Base-by-base conservation (phyloP, 2,888 invertebrate genomes). In the Melieria crassipennis region DNA sequence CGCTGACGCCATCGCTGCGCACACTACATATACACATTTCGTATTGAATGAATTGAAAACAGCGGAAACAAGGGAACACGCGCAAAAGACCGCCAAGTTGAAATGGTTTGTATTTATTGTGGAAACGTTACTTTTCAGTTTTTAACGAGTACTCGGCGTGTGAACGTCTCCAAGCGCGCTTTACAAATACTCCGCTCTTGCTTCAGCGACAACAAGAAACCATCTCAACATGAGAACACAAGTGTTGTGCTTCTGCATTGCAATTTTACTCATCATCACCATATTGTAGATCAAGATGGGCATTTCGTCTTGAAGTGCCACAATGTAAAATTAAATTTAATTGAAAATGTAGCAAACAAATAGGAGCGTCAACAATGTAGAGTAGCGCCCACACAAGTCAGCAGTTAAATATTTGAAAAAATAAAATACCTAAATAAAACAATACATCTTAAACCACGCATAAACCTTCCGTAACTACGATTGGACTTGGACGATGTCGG, bases 241-340 rank as follows among this genome's bases (percentile, higher is more conserved):
- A 80, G 80, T 82, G 60, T 64, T 81, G 65, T 75, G 77, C 73
- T 85, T 83, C 76, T 83, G 84, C 73, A 72, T 84, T 71, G 78
- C 78, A 56, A 81, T 85, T 71, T 76, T 85, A 76, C 73, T 84
- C 61, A 80, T 84, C 76, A 78, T 82, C 73, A 79, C 78, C 67
- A 75, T 82, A 55, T 73, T 83, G 72, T 81, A 48, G 4, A 57
- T 16, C n/a, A 61, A 61, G 57, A 73, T 9, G 50, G 10, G 71
- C 69, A 46, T 52, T 63, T 5, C 65, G 65, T 7, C 65, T 61
- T 30, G 52, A 7, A 30, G 30, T 30, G 30, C 30, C n/a, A 70
- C 48, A 72, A 67, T 72, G 57, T 46, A 42, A 71, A 60, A 68
- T 16, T 46, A 3, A 30, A 30, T 30, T 30, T 3, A 30, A 30